Base-by-base conservation (phyloP, 1,140 invertebrate genomes). In the Euura lappo region DNA sequence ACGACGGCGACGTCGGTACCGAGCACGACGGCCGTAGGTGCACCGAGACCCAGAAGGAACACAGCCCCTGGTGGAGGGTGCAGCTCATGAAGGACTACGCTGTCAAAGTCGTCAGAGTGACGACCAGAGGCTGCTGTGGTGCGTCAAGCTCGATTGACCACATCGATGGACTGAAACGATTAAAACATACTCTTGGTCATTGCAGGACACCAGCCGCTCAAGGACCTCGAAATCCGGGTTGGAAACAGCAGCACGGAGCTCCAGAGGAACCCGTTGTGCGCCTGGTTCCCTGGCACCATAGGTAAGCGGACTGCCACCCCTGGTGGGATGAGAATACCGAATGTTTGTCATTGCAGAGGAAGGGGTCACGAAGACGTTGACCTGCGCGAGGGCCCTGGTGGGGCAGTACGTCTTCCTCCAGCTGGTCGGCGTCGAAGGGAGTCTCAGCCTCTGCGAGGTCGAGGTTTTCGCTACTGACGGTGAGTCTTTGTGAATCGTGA, bases 251-350 rank as follows among this genome's bases (percentile, higher is more conserved):
- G 94, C 70, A 90, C 90, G 2, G 94, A 96, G 78, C 85, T 97
- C 51, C 94, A 96, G 81, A 90, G 94, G 66, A 97, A 97, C 88
- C 94, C 95, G 47, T 87, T 98, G 2, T 98, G 96, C 81, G 95
- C 96, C 10, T 98, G 96, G 96, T 96, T 95, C 86, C 95, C 96
- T 0, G 95, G 95, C 70, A 96, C 95, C n/a, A 92, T 97, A 66
- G 94, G 94, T 95, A 86, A 90, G 90, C 11, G 11, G 64, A 42
- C 65, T 11, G 11, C 28, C 51, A 11, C 65, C 44, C 67, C 51
- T 11, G 6, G 6, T 70, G 28, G 66, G 42, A 2, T 64, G 65
- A 47, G 10, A 65, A 42, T 71, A 60, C 6, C 28, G 45, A 74
- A 66, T 72, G 6, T 43, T 69, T 43, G 64, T 70, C 60, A 70